Base-by-base conservation (phyloP, 2,888 invertebrate species). In the Ectobius pallidus region DNA sequence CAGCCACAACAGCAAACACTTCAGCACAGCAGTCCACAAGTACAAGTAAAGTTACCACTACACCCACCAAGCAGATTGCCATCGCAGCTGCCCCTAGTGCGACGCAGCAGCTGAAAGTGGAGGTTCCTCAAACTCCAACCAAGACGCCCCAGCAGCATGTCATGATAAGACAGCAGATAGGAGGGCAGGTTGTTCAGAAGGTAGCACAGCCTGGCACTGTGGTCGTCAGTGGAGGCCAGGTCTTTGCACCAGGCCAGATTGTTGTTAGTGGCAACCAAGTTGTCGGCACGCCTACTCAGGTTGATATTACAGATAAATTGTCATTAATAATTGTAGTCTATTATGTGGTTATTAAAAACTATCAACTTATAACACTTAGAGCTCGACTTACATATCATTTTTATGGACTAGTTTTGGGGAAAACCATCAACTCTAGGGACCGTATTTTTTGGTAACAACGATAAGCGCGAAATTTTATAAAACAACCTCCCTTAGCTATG, bases 101-200 rank as follows among this genome's bases (percentile, higher is more conserved):
- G 6, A 7, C 34, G 7, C 6, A 6, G 16, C 65, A 65, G 11
- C n/a, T 25, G 18, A 58, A 58, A 25, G 58, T 22, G 0, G 58
- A 69, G 0, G 44, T 70, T 25, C 71, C 71, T 20, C 73, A 73
- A 42, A 71, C 69, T 25, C 74, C 74, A 2, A 55, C 69, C 22
- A 73, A 75, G 46, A 25, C 52, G 16, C 71, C 70, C 4, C 65
- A 65, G 44, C 34, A 39, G 20, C 75, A 76, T 11, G 77, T 78
- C 67, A 75, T 78, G 44, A 76, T 78, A 9, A 75, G 76, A 32
- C 76, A 72, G 44, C 75, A 75, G 72, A 58, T 73, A 30, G 70
- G 55, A 75, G 75, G 78, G 9, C 82, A 82, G 14, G 79, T 83
- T n/a, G 80, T 83, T 3, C 84, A 84, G 78, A 85, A 85, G 76